Evolutionary conservation across 2,888 invertebrate species (phyloP), one percentile per base, ranked within the genome.

Genomic region (Steinernema scapterisci): DNA sequence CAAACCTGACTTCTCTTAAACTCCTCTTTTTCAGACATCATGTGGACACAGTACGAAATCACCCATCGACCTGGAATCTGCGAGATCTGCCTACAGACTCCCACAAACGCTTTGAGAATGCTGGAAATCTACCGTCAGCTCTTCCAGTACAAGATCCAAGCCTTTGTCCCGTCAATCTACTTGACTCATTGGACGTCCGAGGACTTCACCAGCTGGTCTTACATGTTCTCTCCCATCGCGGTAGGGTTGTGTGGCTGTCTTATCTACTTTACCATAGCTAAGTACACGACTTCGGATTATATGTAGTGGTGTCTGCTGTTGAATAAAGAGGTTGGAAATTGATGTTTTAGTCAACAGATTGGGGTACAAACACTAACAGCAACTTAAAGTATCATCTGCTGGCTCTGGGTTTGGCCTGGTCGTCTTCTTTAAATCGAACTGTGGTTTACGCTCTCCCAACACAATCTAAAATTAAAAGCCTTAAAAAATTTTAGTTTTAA

Each of bases 21-120:
- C 52, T 9, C 3, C 23, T 11, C 2, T 11, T 1, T 16, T 63
- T 31, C 19, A 63, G 63, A 63, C 63, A n/a, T 63, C 1, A 27
- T 63, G 9, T 63, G 63, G 63, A 63, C 63, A 16, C 1, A 63
- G n/a, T 63, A 63, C 63, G 63, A 63, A 16, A 27, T 63, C 7
- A 63, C 31, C 16, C 63, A 63, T 13, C 27, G 63, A 7, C 63
- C 63, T 27, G 63, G 63, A 13, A 31, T 63, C 13, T 63, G 63
- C 19, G 31, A 63, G 27, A 2, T 16, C 3, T 63, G 63, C 31
- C 63, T 63, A 5, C 16, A 2, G 6, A 16, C 31, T 6, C 63
- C 63, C 1, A 63, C 63, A 7, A 16, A 63, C 63, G 11, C 31
- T 16, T 9, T 16, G 1, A 16, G 11, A 13, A 63, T 63, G 63